Base-by-base conservation (phyloP, 2,113 vertebrate genomes). In the Neogale vison region DNA sequence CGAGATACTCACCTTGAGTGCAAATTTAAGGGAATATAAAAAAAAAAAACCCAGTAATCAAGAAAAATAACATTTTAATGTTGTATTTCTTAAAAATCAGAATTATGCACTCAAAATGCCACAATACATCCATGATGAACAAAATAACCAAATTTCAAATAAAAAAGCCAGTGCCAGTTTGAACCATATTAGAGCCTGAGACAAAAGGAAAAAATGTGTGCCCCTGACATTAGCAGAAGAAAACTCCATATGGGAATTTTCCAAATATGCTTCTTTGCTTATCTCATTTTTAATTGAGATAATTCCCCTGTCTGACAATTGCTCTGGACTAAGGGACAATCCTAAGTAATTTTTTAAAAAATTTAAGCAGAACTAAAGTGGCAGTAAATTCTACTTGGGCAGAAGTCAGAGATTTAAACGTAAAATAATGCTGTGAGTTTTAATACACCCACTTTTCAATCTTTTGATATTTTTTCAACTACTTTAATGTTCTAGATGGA, bases 281-380 rank as follows among this genome's bases (percentile, higher is more conserved):
- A 34, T 67, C 67, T 79, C 39, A 26, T 80, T 79, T 71, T 95
- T 77, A 34, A 10, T 36, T 36, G 50, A 85, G 7, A 77, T 11
- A 91, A 74, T 61, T 69, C 23, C 24, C 83, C 36, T 61, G 15
- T 90, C 85, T 81, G 57, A 91, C 61, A 13, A 31, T 57, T 95
- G 71, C 31, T 86, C 29, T 79, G 61, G 26, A 77, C 55, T 92
- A 42, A 63, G 11, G 36, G 29, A 93, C 23, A 45, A 34, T 57
- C 72, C 87, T 88, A 85, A 82, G 42, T 42, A 79, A 65, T 67
- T 94, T 90, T 89, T 88, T 92, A 74, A 85, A 85, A 67, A 80
- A 65, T 47, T 90, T 52, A 80, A 93, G 63, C 4, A 14, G 63
- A 95, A 67, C 2, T 39, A 71, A 92, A 92, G 57, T 87, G 29